These are phyloP conservation scores for Megastigmus dorsalis DNA, from an alignment of 2,888 invertebrate genomes.

Conservation along the genomic window DNA sequence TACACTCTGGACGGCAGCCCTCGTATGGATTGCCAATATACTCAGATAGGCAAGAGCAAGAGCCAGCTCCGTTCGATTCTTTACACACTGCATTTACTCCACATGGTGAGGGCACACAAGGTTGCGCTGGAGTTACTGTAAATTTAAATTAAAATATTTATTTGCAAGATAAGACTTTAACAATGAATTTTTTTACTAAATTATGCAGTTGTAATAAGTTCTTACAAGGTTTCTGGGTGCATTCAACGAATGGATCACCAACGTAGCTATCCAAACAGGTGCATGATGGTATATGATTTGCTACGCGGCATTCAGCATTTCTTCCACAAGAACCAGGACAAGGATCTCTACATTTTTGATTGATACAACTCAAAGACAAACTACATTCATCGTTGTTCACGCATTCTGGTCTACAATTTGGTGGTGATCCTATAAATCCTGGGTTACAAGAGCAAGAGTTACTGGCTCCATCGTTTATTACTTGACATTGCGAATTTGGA, in stretches of 20 bases:
- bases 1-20: slow-evolving; percentile 75
- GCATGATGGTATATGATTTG: slow-evolving; percentile 79
- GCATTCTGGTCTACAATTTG: slow-evolving; percentile 76
- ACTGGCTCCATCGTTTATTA: slow-evolving; percentile 81
- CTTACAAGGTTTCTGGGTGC: slow-evolving; percentile 74
- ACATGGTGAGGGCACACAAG: slow-evolving; percentile 84
- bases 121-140: slow-evolving; percentile 73
- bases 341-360: slow-evolving; percentile 74
- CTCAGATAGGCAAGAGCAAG: slow-evolving; percentile 84
- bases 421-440: slow-evolving; percentile 84
- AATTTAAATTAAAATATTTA: slow-evolving; percentile 11
- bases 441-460: slow-evolving; percentile 86
- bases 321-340: slow-evolving; percentile 74
- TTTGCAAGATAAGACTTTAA: neutral
- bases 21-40: slow-evolving; percentile 83
- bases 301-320: slow-evolving; percentile 76
- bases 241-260: slow-evolving; percentile 78
- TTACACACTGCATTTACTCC: slow-evolving; percentile 86
- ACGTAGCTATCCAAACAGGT: slow-evolving; percentile 77
- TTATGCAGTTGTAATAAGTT: neutral
- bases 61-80: slow-evolving; percentile 82
- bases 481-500: slow-evolving; percentile 83
- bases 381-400: slow-evolving; percentile 73
- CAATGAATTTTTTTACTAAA: slow-evolving; percentile 58
- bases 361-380: slow-evolving; percentile 78